Evolutionary conservation across 2,797 vertebrate genomes (phyloP).

Genomic region (Neostethus bicornis): DNA sequence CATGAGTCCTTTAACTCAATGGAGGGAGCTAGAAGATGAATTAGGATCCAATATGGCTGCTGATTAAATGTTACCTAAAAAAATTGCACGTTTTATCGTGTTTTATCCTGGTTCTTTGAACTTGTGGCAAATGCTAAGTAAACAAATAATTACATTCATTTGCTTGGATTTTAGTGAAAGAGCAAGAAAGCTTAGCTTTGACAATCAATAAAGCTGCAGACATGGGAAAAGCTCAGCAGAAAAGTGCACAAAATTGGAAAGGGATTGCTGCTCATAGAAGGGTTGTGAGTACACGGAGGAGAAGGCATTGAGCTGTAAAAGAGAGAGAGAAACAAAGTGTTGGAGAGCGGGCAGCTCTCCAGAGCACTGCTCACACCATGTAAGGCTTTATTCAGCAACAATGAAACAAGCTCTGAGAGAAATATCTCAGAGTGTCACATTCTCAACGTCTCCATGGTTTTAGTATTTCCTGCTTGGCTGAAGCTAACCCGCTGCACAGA

Average conservation of each 20-base stretch:
- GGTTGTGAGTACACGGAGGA: slow-evolving; percentile 22
- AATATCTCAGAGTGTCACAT: slow-evolving; percentile 64
- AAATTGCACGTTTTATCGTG: too few relatives aligned
- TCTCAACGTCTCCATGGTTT: slow-evolving; percentile 65
- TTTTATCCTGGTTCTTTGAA: too few relatives aligned
- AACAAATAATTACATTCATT: too few relatives aligned
- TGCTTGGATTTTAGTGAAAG: slow-evolving; percentile 6
- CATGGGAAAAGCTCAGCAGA: slow-evolving; percentile 8
- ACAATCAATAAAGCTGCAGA: neutral
- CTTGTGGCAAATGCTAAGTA: too few relatives aligned
- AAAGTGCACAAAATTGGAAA: slow-evolving; percentile 39
- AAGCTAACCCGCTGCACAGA: slow-evolving; percentile 33
- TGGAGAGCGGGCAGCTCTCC: slow-evolving; percentile 37
- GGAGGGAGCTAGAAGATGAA: too few relatives aligned
- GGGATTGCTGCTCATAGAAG: slow-evolving; percentile 22
- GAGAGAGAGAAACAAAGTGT: slow-evolving; percentile 29
- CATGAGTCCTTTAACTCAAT: too few relatives aligned
- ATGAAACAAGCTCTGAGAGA: slow-evolving; percentile 52
- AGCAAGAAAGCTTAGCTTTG: neutral
- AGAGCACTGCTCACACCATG: slow-evolving; percentile 58
- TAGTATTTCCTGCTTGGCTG: slow-evolving; percentile 59
- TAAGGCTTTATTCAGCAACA: slow-evolving; percentile 70
- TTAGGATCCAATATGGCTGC: too few relatives aligned
- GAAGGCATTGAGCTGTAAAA: slow-evolving; percentile 20
- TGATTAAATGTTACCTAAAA: too few relatives aligned